Conservation (phyloP, 2,797 vertebrate species). For the Sciurus vulgaris region DNA sequence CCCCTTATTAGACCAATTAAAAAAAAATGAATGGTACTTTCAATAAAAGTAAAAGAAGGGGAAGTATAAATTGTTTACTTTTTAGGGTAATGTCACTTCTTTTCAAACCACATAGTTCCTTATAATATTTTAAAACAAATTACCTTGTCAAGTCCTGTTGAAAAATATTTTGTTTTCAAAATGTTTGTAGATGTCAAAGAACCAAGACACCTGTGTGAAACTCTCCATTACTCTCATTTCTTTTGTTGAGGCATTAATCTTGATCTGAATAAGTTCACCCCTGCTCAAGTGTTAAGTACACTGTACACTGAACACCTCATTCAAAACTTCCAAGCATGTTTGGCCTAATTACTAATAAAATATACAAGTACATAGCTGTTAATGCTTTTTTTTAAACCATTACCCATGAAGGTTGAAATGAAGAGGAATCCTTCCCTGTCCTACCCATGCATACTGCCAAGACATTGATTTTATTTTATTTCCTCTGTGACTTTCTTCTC, state of each 20-base stretch:
- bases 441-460: neutral
- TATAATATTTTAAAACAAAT: neutral
- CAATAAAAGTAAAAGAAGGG: neutral
- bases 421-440: neutral
- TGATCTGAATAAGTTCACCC: conserved; percentile 39
- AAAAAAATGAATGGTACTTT: neutral
- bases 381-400: conserved; percentile 46
- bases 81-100: neutral
- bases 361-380: neutral
- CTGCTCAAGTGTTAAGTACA: conserved; percentile 52
- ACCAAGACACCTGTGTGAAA: conserved; percentile 62
- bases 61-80: neutral
- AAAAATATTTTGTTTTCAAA: conserved; percentile 70
- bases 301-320: conserved; percentile 58
- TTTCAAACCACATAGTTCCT: neutral
- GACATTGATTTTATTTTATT: neutral
- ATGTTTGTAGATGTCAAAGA: conserved; percentile 72
- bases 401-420: neutral
- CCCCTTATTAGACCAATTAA: too few relatives aligned
- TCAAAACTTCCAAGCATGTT: conserved; percentile 46
- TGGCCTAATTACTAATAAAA: conserved; percentile 58
- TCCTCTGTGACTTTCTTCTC: neutral
- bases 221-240: conserved; percentile 53
- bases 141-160: neutral
- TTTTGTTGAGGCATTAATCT: conserved; percentile 47